Percentiles rank a stretch among this genome's conserved stretches.
Evolutionary conservation across 2,888 invertebrate species (phyloP).

Genomic region (Zaprionus bogoriensis): DNA sequence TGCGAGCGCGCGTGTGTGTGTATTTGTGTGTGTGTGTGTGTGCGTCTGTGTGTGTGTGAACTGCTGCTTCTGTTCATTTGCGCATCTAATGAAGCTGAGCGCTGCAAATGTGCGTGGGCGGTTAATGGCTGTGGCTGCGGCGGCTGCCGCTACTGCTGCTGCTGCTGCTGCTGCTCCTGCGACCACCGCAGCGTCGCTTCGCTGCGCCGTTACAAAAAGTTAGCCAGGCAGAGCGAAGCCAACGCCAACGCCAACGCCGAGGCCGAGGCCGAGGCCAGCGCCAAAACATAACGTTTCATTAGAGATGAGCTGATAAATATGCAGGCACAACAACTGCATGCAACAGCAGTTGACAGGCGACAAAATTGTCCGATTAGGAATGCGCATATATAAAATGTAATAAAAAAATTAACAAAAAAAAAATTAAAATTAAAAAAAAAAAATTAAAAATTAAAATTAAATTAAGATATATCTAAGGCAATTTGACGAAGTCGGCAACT

Average conservation of each 20-base stretch:
- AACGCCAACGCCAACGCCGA: background rate
- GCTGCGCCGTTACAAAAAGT: conserved; percentile 49
- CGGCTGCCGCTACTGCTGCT: conserved; percentile 4
- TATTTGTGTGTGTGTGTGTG: background rate
- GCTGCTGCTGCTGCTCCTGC: conserved; percentile 3
- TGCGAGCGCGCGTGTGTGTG: background rate
- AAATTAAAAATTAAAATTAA: no score
- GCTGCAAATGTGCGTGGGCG: conserved; percentile 74
- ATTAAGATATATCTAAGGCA: no score
- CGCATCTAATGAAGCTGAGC: conserved; percentile 71
- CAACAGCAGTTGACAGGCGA: conserved; percentile 2
- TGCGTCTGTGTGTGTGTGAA: conserved; percentile 5
- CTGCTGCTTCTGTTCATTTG: conserved; percentile 60
- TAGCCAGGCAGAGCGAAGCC: conserved; percentile 33
- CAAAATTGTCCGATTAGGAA: background rate
- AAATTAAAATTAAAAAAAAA: no score
- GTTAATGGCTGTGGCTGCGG: conserved; percentile 59
- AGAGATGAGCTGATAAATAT: conserved; percentile 74
- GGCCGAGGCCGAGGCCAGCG: background rate
- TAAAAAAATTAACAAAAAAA: no score
- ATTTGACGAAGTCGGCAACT: no score
- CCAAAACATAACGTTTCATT: conserved; percentile 72
- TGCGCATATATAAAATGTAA: no score
- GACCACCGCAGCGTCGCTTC: background rate
- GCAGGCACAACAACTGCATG: conserved; percentile 24